phyloP scores from a whole-genome alignment of 2,797 vertebrate species.

The Ctenochaetus hawaiiensis region DNA sequence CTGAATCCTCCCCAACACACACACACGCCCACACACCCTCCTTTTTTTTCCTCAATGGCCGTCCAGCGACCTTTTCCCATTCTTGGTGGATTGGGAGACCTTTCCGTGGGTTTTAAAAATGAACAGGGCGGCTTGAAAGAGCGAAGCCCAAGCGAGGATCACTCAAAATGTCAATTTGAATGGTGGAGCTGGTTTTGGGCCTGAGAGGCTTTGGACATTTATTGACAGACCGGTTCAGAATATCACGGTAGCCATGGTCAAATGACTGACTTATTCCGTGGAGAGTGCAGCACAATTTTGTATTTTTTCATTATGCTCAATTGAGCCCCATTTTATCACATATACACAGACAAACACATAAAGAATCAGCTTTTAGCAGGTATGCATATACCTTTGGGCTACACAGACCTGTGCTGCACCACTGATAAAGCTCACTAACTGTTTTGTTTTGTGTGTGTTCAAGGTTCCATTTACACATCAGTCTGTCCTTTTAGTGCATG shows the following conservation, averaged over 20 bases:
- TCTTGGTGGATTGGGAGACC: conserved; percentile 68
- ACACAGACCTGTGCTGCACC: conserved; percentile 14
- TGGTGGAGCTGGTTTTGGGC: conserved; percentile 71
- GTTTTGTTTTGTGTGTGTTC: conserved; percentile 41
- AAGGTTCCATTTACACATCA: conserved; percentile 44
- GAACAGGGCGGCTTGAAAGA: conserved; percentile 61
- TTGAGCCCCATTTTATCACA: conserved; percentile 5
- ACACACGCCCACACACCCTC: conserved; percentile 15
- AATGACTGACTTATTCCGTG: conserved; percentile 61
- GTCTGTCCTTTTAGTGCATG: conserved; percentile 25
- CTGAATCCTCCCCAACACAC: conserved; percentile 26
- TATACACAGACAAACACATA: conserved; percentile 17
- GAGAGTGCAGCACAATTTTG: conserved; percentile 35
- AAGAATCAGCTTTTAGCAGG: conserved; percentile 19
- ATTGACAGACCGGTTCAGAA: conserved; percentile 74
- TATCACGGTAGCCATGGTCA: conserved; percentile 62
- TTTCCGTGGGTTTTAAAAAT: conserved; percentile 69
- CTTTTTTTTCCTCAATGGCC: conserved; percentile 65
- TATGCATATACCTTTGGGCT: conserved; percentile 35
- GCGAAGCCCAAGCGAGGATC: conserved; percentile 68
- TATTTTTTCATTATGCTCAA: not conserved
- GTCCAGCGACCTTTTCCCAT: conserved; percentile 75
- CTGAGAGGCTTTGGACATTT: conserved; percentile 73
- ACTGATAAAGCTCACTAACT: conserved; percentile 11
- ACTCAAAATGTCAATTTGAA: conserved; percentile 85